phyloP scores from a whole-genome alignment of 1,140 invertebrate genomes.

The Cephus cinctus region DNA sequence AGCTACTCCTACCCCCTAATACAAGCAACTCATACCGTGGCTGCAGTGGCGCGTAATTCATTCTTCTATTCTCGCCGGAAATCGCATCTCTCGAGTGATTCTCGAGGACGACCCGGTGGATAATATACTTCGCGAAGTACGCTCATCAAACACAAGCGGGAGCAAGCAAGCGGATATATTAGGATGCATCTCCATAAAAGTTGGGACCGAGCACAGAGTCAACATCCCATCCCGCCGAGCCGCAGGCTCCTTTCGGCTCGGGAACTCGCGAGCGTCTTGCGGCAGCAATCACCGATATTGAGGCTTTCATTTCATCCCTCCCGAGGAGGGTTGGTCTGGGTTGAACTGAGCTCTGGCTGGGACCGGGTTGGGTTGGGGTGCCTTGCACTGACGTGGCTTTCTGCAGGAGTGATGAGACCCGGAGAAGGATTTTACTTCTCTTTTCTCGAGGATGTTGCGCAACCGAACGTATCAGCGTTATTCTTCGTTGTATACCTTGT shows the following conservation, averaged over 20 bases:
- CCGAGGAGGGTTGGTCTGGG: too few relatives aligned
- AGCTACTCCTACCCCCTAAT: too few relatives aligned
- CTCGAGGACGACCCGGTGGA: conserved; percentile 32
- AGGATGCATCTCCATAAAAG: conserved; percentile 58
- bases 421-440: not conserved
- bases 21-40: too few relatives aligned
- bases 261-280: conserved; percentile 51
- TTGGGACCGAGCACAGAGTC: conserved; percentile 49
- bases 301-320: conserved; percentile 55
- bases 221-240: conserved; percentile 34
- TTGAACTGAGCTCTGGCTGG: not conserved
- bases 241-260: too few relatives aligned
- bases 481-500: too few relatives aligned
- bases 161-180: conserved; percentile 56
- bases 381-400: not conserved
- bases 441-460: not conserved
- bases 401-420: not conserved
- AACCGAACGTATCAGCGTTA: too few relatives aligned
- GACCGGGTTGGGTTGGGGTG: conserved; percentile 4
- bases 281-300: conserved; percentile 57
- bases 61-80: conserved; percentile 30
- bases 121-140: conserved; percentile 56
- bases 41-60: too few relatives aligned
- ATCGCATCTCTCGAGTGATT: conserved; percentile 44
- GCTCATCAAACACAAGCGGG: conserved; percentile 57